phyloP scores from a whole-genome alignment of 2,888 invertebrate genomes.

The Brachylomia viminalis region DNA sequence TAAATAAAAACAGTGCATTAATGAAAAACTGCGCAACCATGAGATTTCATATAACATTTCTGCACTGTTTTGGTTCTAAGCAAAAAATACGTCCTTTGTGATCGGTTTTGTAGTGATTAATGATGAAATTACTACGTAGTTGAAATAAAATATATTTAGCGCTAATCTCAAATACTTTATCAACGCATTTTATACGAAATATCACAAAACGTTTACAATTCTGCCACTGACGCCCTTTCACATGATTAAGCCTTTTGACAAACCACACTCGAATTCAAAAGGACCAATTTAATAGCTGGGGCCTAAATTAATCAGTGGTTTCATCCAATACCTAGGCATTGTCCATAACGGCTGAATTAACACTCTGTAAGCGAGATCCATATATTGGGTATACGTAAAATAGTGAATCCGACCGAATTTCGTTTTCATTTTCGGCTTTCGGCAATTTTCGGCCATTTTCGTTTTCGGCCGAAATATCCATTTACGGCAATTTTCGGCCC shows the following conservation, averaged over 20 bases:
- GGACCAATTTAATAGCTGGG: conserved; percentile 32
- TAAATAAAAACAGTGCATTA: no score
- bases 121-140: no score
- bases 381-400: not conserved
- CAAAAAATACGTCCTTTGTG: no score
- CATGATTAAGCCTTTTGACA: conserved; percentile 43
- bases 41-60: no score
- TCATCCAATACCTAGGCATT: conserved; percentile 28
- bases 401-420: not conserved
- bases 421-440: not conserved
- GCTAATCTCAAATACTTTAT: not conserved
- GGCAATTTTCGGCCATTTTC: not conserved
- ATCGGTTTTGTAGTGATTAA: no score
- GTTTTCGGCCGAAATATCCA: not conserved
- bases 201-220: not conserved
- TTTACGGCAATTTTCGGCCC: not conserved
- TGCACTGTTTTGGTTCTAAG: no score
- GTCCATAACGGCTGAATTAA: conserved; percentile 25
- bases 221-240: not conserved
- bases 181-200: not conserved
- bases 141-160: not conserved
- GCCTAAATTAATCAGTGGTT: conserved; percentile 33
- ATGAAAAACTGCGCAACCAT: no score
- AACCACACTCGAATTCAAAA: conserved; percentile 30
- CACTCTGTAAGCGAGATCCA: conserved; percentile 11